Percentiles rank a stretch among this genome's conserved stretches.
These are phyloP conservation scores for Pagrus major DNA, from an alignment of 2,113 vertebrate species.

Conservation along the genomic window DNA sequence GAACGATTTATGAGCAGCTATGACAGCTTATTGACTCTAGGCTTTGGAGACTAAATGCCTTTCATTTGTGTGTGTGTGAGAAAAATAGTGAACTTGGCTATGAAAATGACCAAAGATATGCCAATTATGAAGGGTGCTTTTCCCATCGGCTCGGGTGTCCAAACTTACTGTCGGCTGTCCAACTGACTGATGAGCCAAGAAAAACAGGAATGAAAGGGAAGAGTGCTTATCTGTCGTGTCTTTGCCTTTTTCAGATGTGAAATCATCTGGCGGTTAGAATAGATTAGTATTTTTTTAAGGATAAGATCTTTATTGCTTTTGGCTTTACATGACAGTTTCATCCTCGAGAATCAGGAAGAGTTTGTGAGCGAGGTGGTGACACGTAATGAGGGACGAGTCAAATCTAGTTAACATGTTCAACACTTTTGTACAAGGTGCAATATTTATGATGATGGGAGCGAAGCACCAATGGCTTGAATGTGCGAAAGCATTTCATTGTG, in stretches of 20 bases:
- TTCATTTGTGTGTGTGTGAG: constrained; percentile 18
- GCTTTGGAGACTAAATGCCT: constrained; percentile 10
- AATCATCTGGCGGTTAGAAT: constrained; percentile 21
- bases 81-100: constrained; percentile 43
- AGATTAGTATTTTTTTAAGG: constrained; percentile 2
- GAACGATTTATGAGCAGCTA: constrained; percentile 3
- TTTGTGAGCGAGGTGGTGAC: background rate
- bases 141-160: constrained; percentile 44
- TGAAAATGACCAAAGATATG: constrained; percentile 45
- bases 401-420: background rate
- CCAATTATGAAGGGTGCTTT: constrained; percentile 31
- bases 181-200: constrained; percentile 45
- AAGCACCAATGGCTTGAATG: no score
- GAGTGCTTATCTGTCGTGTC: constrained; percentile 38
- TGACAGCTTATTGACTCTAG: constrained; percentile 39
- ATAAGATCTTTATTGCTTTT: constrained; percentile 16
- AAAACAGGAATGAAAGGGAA: constrained; percentile 47
- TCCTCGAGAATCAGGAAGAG: background rate
- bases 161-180: constrained; percentile 25
- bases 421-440: background rate
- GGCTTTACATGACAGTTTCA: constrained; percentile 2
- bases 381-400: background rate
- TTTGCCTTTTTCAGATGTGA: constrained; percentile 41
- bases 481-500: constrained; percentile 7
- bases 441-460: no score